Evolutionary conservation across 1,140 invertebrate genomes (phyloP).

Genomic region (Heliconius congener): DNA sequence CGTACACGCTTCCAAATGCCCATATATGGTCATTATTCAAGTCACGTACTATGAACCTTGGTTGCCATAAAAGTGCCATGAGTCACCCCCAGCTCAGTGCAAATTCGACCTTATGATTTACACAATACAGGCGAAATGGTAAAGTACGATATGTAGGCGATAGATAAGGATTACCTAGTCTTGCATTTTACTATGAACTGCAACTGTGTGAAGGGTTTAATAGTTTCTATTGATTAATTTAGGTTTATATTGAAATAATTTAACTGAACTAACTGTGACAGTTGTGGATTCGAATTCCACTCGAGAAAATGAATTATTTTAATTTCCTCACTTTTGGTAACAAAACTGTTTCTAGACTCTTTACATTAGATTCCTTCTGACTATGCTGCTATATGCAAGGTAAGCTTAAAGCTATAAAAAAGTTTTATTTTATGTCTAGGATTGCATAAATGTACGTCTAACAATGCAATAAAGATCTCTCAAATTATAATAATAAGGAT

Average conservation of each 20-base stretch:
- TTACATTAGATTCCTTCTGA: no score
- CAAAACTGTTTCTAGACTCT: no score
- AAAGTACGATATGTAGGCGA: constrained; percentile 50
- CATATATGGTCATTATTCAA: constrained; percentile 47
- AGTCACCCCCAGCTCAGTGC: constrained; percentile 32
- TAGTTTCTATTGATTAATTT: neutral
- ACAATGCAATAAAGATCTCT: neutral
- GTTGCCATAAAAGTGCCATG: constrained; percentile 45
- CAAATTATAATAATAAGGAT: constrained; percentile 2
- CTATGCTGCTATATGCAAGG: no score
- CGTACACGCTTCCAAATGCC: constrained; percentile 41
- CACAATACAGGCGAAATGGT: constrained; percentile 23
- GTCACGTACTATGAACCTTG: constrained; percentile 45
- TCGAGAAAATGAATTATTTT: no score
- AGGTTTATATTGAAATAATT: no score
- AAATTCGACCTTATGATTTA: constrained; percentile 38
- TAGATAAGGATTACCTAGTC: constrained; percentile 56
- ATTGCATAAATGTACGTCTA: neutral
- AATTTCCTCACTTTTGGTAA: no score
- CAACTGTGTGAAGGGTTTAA: neutral
- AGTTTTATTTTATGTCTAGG: no score
- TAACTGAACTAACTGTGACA: no score
- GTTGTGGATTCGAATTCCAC: no score
- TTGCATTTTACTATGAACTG: constrained; percentile 12
- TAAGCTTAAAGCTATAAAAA: no score